Evolutionary conservation across 2,113 vertebrate genomes (phyloP), one percentile per base, ranked within the genome.

Genomic region (Haplochromis vanheusdeni): DNA sequence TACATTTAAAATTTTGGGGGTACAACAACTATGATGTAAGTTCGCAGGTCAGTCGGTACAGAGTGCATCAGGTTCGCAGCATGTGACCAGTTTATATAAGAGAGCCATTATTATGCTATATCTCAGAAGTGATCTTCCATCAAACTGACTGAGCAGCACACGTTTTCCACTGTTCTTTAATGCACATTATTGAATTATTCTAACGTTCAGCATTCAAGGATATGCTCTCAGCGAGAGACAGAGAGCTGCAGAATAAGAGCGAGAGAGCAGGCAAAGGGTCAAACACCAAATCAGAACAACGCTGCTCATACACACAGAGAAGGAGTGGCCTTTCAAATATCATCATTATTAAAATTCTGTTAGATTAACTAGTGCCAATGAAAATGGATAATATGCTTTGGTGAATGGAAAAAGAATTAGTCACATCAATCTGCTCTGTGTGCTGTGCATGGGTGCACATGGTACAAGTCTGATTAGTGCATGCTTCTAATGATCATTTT

Each of bases 11-110:
- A 19, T 77, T 86, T 5, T 5, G 73, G 80, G 62, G 62, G 37
- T 54, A 52, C 28, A 56, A 40, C 21, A 56, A 49, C 75, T 2
- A 75, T 89, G 93, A 93, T 42, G 90, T 83, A 68, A 93, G 42
- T 85, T 73, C 14, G 33, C 80, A 16, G 55, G 58, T 84, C 65
- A 79, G 21, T 56, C 23, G 23, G 81, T 16, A 49, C 52, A 82
- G 40, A 92, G 80, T 70, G 33, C 81, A 83, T 26, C 68, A 8
- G 52, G 81, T 87, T 89, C 56, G 35, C 7, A 14, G 6, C 16
- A 70, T 11, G 81, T 58, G 77, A 35, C 73, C 55, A 80, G 56
- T 49, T 51, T 52, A 58, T 52, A 21, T 77, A 12, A 8, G 52
- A 13, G 54, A 55, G 54, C 19, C 58, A 16, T 89, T 86, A 31